Percentiles rank a stretch among this genome's conserved stretches.
Evolutionary conservation across 2,113 vertebrate species (phyloP).

Genomic region (Vulpes ferrilata): DNA sequence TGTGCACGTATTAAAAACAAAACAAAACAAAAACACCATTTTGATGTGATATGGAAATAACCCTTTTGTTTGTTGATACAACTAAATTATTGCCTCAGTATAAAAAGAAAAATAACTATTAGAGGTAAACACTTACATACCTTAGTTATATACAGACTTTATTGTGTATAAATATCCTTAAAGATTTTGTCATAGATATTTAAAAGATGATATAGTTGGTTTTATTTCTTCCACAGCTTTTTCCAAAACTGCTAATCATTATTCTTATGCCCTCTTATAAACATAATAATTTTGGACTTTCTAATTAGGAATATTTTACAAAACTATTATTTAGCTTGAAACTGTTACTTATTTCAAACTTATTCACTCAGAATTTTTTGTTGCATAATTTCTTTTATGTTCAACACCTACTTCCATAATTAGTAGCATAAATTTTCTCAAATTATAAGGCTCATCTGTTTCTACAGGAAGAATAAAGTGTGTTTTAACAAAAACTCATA

Average conservation of each 20-base stretch:
- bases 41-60: not conserved
- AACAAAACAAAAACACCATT: not conserved
- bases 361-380: conserved; percentile 1
- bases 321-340: not conserved
- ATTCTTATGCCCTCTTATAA: not conserved
- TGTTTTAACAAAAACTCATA: not conserved
- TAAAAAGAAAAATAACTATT: not conserved
- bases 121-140: not conserved
- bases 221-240: not conserved
- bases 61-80: not conserved
- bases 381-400: conserved; percentile 37
- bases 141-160: not conserved
- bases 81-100: not conserved
- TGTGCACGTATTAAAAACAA: not conserved
- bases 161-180: not conserved
- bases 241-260: not conserved
- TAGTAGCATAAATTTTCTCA: conserved; percentile 13
- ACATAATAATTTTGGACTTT: not conserved
- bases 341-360: conserved; percentile 6
- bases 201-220: not conserved
- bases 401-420: not conserved
- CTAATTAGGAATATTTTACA: not conserved
- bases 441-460: not conserved
- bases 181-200: not conserved
- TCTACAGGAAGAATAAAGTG: not conserved